Conservation (phyloP, 2,888 invertebrate genomes). For the Drosophila ustulata region DNA sequence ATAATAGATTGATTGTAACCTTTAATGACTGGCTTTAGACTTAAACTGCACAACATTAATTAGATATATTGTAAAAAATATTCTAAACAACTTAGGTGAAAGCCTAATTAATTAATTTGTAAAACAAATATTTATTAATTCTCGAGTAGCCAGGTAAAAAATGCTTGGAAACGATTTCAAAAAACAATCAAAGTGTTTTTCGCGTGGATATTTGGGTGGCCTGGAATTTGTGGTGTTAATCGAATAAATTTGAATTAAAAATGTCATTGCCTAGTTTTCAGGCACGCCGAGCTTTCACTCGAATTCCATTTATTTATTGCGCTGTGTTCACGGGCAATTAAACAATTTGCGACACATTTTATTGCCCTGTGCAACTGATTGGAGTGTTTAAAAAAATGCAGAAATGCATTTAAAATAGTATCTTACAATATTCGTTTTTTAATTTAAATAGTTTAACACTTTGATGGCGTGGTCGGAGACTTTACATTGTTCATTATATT, state of each 20-base stretch:
- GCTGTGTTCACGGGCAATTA: slow-evolving; percentile 31
- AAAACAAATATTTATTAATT: too few species aligned
- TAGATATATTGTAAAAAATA: too few species aligned
- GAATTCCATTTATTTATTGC: slow-evolving; percentile 1
- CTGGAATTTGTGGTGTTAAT: neutral
- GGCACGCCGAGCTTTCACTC: neutral
- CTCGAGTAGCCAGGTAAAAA: neutral
- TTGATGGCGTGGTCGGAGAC: neutral
- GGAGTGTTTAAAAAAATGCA: slow-evolving; percentile 8
- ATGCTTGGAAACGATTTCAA: neutral
- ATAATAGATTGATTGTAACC: too few species aligned
- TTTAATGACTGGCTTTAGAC: too few species aligned
- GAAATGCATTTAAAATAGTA: slow-evolving; percentile 7
- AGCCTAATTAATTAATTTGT: too few species aligned
- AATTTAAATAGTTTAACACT: slow-evolving; percentile 21
- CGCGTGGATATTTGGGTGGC: neutral
- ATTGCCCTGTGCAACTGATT: slow-evolving; percentile 18
- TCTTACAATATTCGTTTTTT: neutral
- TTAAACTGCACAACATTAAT: too few species aligned
- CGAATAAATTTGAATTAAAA: neutral
- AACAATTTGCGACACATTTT: slow-evolving; percentile 33
- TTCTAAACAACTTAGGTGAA: too few species aligned
- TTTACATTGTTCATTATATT: slow-evolving; percentile 48
- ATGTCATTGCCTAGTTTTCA: neutral
- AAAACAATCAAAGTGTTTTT: neutral